These are phyloP conservation scores for Cactoblastis cactorum DNA, from an alignment of 2,888 invertebrate species.

Conservation along the genomic window DNA sequence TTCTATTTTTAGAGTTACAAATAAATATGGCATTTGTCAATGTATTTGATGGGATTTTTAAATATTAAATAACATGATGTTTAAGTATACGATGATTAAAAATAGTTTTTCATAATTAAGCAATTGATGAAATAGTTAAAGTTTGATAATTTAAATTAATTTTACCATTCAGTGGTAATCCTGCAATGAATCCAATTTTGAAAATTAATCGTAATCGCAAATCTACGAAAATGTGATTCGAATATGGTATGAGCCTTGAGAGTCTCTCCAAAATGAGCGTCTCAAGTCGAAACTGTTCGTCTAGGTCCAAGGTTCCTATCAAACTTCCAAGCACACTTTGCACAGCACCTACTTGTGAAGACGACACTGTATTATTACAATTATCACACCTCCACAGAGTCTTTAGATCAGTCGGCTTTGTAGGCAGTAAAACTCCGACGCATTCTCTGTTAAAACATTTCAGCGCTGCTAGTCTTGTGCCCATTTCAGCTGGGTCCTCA, in stretches of 20 bases:
- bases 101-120: too few species aligned
- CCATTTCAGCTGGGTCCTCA: slow-evolving; percentile 81
- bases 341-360: slow-evolving; percentile 62
- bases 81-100: too few species aligned
- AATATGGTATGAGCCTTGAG: slow-evolving; percentile 53
- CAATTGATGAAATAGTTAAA: background rate
- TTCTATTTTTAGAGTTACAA: too few species aligned
- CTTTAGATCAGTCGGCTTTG: slow-evolving; percentile 60
- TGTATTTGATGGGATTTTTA: too few species aligned
- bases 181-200: slow-evolving; percentile 49
- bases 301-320: slow-evolving; percentile 64
- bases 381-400: slow-evolving; percentile 79
- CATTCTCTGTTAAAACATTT: slow-evolving; percentile 74
- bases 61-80: too few species aligned
- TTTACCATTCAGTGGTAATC: slow-evolving; percentile 53
- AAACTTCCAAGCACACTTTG: slow-evolving; percentile 76
- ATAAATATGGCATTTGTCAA: too few species aligned
- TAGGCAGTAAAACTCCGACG: slow-evolving; percentile 75
- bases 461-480: slow-evolving; percentile 74
- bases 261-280: slow-evolving; percentile 46
- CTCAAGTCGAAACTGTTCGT: slow-evolving; percentile 68
- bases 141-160: background rate
- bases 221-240: slow-evolving; percentile 62
- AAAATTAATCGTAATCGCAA: slow-evolving; percentile 50
- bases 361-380: slow-evolving; percentile 57